Conservation (phyloP, 2,888 invertebrate species). For the Oscheius sp. region DNA sequence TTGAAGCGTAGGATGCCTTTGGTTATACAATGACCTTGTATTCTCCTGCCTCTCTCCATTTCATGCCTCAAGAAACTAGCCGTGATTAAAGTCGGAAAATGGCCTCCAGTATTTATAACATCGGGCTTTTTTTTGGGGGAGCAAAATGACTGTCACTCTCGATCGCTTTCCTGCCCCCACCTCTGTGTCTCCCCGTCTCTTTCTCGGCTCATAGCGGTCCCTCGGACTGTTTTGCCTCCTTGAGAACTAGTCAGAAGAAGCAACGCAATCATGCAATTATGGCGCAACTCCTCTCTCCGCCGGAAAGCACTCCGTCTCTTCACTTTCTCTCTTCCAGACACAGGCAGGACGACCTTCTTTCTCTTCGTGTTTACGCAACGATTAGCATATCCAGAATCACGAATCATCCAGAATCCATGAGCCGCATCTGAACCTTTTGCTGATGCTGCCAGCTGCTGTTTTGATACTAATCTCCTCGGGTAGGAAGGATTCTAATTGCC, state of each 20-base stretch:
- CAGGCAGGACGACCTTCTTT: conserved; percentile 12
- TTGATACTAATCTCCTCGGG: conserved; percentile 5
- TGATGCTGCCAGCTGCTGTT: conserved; percentile 14
- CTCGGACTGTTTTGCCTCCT: conserved; percentile 23
- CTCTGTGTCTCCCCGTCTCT: conserved; percentile 12
- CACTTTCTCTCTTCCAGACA: not conserved
- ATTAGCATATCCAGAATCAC: conserved; percentile 23
- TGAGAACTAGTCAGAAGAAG: conserved; percentile 30
- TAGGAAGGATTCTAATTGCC: not conserved
- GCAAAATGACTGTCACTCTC: not conserved
- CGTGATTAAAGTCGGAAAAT: too few species aligned
- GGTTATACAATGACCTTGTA: too few species aligned
- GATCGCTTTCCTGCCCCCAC: not conserved
- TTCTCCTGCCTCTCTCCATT: too few species aligned
- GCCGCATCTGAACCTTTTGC: conserved; percentile 8
- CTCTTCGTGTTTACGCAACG: not conserved
- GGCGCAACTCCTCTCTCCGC: conserved; percentile 25
- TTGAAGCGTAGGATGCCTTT: too few species aligned
- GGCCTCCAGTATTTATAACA: too few species aligned
- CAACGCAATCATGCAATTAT: conserved; percentile 33
- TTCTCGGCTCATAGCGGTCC: not conserved
- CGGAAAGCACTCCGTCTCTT: conserved; percentile 23
- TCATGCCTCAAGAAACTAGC: too few species aligned
- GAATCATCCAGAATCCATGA: conserved; percentile 11
- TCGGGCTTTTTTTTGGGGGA: too few species aligned